These are phyloP conservation scores for Lophura nycthemera DNA, from an alignment of 2,113 vertebrate species.

Conservation along the genomic window DNA sequence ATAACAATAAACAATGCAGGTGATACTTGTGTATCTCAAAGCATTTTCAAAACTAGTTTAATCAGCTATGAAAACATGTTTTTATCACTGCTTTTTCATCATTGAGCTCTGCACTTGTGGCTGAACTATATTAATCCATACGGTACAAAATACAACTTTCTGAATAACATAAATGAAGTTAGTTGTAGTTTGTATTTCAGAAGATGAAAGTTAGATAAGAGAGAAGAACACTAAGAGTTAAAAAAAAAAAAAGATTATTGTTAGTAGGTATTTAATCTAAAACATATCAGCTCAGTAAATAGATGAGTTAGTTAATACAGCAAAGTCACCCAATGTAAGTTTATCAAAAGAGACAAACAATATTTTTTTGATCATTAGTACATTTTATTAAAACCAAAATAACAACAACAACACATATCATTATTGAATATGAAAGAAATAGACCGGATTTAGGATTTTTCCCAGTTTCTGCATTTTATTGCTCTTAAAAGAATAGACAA, in stretches of 20 bases:
- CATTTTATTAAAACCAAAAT: background rate
- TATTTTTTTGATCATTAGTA: background rate
- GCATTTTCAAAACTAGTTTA: background rate
- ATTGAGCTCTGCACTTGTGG: background rate
- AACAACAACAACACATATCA: too few species aligned
- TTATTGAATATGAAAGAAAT: background rate
- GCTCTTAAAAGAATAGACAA: background rate
- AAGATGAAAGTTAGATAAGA: background rate
- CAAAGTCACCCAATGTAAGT: background rate
- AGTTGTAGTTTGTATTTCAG: background rate
- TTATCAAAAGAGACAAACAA: background rate
- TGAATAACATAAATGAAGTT: background rate
- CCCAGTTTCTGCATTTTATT: background rate
- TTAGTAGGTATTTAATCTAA: background rate
- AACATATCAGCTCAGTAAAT: background rate
- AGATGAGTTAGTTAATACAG: background rate
- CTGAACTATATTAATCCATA: background rate
- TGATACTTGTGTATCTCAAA: background rate
- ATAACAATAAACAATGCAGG: background rate
- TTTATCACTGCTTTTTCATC: background rate
- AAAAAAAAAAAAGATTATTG: background rate
- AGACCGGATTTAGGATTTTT: background rate
- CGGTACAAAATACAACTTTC: background rate
- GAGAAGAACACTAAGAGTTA: background rate
- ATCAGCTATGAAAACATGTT: background rate